Base-by-base conservation (phyloP, 2,797 vertebrate genomes). In the Onychomys arenicola region DNA sequence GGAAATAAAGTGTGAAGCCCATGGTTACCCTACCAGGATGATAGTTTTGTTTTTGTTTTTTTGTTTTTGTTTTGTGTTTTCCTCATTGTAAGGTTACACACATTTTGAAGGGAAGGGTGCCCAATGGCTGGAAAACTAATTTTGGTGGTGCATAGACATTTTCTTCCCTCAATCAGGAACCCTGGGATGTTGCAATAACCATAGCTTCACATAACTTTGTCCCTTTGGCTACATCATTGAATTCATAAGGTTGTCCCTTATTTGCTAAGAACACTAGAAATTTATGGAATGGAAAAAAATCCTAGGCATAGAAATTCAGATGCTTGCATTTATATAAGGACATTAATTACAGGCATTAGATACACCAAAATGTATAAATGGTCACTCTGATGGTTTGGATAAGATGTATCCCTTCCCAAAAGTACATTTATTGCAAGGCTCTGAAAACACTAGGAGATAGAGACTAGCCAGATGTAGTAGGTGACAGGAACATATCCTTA, bases 211-310 rank as follows among this genome's bases (percentile, higher is more conserved):
- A 89, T 2, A 65, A 37, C 6, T 69, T 57, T 57, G 13, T 76
- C 11, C 80, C 65, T 76, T 94, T 49, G 67, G 25, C n/a, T 34
- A 34, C 5, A 73, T 59, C 23, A 59, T 29, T 40, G 27, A 1
- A 6, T 69, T 76, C 23, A 49, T 65, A 77, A 89, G 19, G 10
- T 12, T 13, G 55, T 4, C 13, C 32, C 0, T 65, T 90, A 65
- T 55, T 46, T 7, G 6, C 11, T 88, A 59, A 34, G 40, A 76
- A 84, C 10, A 71, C 43, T 43, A 81, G 34, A 93, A 49, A 73
- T 89, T 85, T 80, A 92, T 37, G 57, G 27, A 59, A 46, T 86
- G 23, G 40, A 82, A 78, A 93, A 57, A 89, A 93, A n/a, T 14
- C 5, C n/a, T 52, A 71, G 29, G 37, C 37, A 52, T 52, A 86